Base-by-base conservation (phyloP, 2,888 invertebrate species). In the Xylota sylvarum region DNA sequence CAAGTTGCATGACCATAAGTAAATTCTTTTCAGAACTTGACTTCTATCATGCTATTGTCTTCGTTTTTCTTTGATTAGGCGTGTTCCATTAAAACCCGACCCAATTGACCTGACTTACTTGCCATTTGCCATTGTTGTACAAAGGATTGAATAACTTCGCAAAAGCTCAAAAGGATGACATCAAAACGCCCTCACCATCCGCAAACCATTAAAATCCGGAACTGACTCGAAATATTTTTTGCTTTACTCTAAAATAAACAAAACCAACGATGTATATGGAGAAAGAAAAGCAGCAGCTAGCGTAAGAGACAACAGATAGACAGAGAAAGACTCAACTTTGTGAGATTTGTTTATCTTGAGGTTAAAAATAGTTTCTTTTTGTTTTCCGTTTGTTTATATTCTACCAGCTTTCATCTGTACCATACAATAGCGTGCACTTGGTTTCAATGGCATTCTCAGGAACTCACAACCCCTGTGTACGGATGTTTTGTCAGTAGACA, bases 321-420 rank as follows among this genome's bases (percentile, higher is more conserved):
- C 9, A 40, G 14, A 17, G 17, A 19, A 5, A 27, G 17, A 35
- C n/a, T 67, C 12, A 60, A 77, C 37, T 64, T 43, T 62, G 46
- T 43, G n/a, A 37, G 37, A 58, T 64, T 77, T 83, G 72, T 83
- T 83, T 83, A 48, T 52, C 4, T 27, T 72, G 50, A 37, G 50
- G 78, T 72, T 83, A 83, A 78, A 83, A 83, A 83, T 83, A 83
- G 46, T 72, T 72, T 58, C n/a, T 19, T 30, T 64, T 46, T 72
- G 12, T 32, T 64, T 67, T n/a, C n/a, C 52, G 67, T 78, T 52
- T 83, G 78, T 72, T 83, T 78, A 73, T 14, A 60, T 67, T 72
- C 6, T 48, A 23, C 32, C 32, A 46, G 17, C 32, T 55, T 69
- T 37, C n/a, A 48, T 10, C 40, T 32, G 19, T n/a, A 6, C 19